These are phyloP conservation scores for Chelonia mydas DNA, from an alignment of 2,797 vertebrate species.

Conservation along the genomic window DNA sequence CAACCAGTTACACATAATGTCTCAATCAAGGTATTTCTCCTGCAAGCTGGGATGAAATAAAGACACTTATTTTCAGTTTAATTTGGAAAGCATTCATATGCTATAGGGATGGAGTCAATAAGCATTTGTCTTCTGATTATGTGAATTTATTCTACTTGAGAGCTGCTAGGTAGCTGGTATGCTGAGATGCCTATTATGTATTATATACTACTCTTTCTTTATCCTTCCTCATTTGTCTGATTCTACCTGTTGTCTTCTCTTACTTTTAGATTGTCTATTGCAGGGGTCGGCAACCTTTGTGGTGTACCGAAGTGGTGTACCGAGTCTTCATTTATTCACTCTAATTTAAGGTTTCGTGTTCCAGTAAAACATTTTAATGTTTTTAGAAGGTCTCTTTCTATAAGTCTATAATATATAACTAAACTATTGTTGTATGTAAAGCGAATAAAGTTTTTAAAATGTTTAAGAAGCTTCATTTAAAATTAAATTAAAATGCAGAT, in stretches of 20 bases:
- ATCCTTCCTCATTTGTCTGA: background rate
- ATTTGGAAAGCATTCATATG: background rate
- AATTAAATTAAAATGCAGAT: too few relatives aligned
- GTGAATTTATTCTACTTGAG: background rate
- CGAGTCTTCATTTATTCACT: too few relatives aligned
- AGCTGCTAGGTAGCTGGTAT: background rate
- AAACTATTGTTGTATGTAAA: too few relatives aligned
- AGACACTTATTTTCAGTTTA: background rate
- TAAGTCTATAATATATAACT: too few relatives aligned
- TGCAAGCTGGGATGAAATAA: background rate
- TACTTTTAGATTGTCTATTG: background rate
- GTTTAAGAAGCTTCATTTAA: too few relatives aligned
- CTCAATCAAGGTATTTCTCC: background rate
- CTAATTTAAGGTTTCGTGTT: too few relatives aligned
- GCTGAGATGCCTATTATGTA: background rate
- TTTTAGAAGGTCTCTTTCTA: too few relatives aligned
- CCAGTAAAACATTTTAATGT: too few relatives aligned
- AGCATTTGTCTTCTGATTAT: background rate
- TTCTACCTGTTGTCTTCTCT: background rate
- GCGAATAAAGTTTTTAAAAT: too few relatives aligned
- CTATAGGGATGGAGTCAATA: background rate
- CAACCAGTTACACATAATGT: background rate
- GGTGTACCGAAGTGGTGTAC: too few relatives aligned
- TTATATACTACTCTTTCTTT: background rate
- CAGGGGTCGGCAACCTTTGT: too few relatives aligned